Base-by-base conservation (phyloP, 2,797 vertebrate species). In the Macrochelys suwanniensis region DNA sequence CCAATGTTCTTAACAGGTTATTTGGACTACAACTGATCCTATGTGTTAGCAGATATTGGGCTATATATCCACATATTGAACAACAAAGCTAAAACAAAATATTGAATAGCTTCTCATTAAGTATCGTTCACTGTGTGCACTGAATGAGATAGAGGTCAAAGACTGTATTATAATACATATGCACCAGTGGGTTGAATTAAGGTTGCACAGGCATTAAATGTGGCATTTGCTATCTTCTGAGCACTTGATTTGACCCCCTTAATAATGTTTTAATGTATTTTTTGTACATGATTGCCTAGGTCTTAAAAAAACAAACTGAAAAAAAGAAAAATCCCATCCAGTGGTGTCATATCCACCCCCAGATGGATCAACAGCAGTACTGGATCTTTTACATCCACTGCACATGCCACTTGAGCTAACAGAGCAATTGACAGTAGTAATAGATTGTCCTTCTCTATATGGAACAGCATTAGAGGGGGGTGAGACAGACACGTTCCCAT, bases 1-100 rank as follows among this genome's bases (percentile, higher is more conserved):
- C 71, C 61, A 76, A 23, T 80, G n/a, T 0, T 0, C 61, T 88
- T 71, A 84, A 71, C 0, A 1, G 2, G 5, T 80, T 25, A 50
- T 78, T 11, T 59, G 12, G 74, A 37, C 51, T 76, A 10, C 78
- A 94, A 92, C 0, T 82, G 47, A 80, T 76, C 42, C 8, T 87
- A 33, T 88, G 79, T 80, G 19, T 33, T 81, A 77, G 53, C 3
- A 71, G 71, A 76, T 61, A 74, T 1, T 15, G 31, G 42, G 13
- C 82, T 85, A 33, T 50, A 3, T 87, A 76, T 57, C 71, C 59
- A 51, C 9, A 21, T 61, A 78, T 4, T 61, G 2, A 91, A 65
- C 89, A 90, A 87, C 0, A 11, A 83, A 88, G 42, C 50, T 76
- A 76, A 68, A 68, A 68, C 65, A 68, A 68, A 76, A 76, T 76